Conservation (phyloP, 2,888 invertebrate genomes). For the Tetranychus truncatus region DNA sequence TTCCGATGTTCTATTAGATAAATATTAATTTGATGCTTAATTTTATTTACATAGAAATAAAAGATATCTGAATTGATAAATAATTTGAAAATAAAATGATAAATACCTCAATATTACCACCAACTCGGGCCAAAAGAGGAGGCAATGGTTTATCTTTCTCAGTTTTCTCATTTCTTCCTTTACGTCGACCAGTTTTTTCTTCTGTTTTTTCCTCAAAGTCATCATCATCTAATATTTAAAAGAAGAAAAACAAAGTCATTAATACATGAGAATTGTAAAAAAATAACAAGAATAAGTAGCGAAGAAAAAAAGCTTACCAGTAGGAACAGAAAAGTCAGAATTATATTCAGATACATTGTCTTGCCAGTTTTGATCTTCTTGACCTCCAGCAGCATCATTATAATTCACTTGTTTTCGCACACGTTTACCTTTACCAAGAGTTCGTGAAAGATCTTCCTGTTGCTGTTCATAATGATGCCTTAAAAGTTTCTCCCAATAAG, state of each 20-base stretch:
- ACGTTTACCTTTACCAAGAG: conserved; percentile 65
- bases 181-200: conserved; percentile 40
- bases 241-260: conserved; percentile 15
- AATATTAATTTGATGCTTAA: conserved; percentile 15
- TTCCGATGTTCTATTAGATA: no score
- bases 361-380: conserved; percentile 81
- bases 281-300: conserved; percentile 7
- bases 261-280: conserved; percentile 67
- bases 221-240: conserved; percentile 48
- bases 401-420: conserved; percentile 86
- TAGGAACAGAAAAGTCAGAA: conserved; percentile 81
- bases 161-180: conserved; percentile 49
- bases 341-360: conserved; percentile 91
- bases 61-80: conserved; percentile 17
- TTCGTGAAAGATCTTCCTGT: conserved; percentile 81
- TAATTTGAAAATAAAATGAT: not conserved
- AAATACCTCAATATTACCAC: conserved; percentile 79
- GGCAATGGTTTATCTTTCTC: conserved; percentile 84
- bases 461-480: conserved; percentile 98
- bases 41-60: conserved; percentile 14
- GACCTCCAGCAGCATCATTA: conserved; percentile 53
- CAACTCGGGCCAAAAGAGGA: conserved; percentile 83
- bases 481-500: conserved; percentile 95
- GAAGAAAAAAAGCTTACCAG: conserved; percentile 32
- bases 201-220: conserved; percentile 94